Evolutionary conservation across 92 coral and sea anemone genomes (phyloP), one percentile per base, ranked within the genome.

Genomic region (Siderastrea radians): DNA sequence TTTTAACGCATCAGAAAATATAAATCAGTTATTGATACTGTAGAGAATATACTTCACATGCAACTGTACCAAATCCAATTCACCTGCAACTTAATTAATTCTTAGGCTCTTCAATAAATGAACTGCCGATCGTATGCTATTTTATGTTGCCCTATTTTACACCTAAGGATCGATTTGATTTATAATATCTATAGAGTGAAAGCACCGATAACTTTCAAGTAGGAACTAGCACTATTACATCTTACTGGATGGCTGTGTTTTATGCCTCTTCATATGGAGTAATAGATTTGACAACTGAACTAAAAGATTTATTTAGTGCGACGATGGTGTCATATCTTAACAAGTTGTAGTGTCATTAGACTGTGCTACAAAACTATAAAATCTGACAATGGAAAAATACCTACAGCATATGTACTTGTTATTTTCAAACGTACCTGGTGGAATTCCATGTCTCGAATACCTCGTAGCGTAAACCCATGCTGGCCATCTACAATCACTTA

Each of bases 391-490:
- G 44, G 43, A 11, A 14, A 7, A 17, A 16, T 45, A 44, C 52
- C 38, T 7, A 53, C 14, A 26, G 49, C 45, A 26, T 38, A 38
- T 38, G 10, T 59, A 59, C 13, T 79, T 49, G 38, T 26, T 47
- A 60, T 50, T 19, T 44, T 0, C 47, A 54, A 62, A 65, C 93
- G 63, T 74, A 93, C 95, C 95, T 45, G 86, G 88, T 72, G 95
- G 95, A 87, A 93, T 86, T 5, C 95, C 93, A 49, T 93, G 93
- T 54, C 95, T 86, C 50, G 93, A 93, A 61, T 83, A 93, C 45
- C 95, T 90, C 14, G 95, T 93, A 12, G 93, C 95, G 67, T 93
- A 93, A 50, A 93, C 90, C 95, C 95, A 93, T n/a, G 93, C 88
- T 2, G 95, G 95, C 69, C 89, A 85, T 48, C 17, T 8, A 48